Evolutionary conservation across 2,888 invertebrate species (phyloP).

Genomic region (Bugulina stolonifera): DNA sequence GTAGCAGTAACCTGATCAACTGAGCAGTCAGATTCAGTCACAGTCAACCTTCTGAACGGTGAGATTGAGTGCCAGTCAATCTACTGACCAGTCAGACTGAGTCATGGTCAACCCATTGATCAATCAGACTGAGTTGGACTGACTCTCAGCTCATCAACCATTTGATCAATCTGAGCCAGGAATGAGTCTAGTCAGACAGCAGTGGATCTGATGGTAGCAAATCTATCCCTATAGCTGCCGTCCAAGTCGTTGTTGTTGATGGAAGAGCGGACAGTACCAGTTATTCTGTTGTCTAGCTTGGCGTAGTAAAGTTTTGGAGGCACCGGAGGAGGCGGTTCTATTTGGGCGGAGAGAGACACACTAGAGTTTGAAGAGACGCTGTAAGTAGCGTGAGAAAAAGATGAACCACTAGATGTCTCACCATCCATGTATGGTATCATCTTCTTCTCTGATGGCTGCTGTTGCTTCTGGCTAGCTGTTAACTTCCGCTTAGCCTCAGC

Average conservation of each 20-base stretch:
- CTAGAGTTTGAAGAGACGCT: slow-evolving; percentile 16
- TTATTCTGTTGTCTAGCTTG: neutral
- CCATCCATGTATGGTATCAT: slow-evolving; percentile 8
- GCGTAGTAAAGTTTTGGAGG: slow-evolving; percentile 18
- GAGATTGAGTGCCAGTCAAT: no score
- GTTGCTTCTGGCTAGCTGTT: neutral
- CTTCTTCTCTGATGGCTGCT: neutral
- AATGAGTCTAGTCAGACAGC: no score
- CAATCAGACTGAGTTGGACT: no score
- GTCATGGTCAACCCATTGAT: no score
- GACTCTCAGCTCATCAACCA: no score
- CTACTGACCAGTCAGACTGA: no score
- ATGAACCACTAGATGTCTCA: slow-evolving; percentile 1
- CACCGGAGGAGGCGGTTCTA: slow-evolving; percentile 19
- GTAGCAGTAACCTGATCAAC: no score
- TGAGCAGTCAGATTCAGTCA: no score
- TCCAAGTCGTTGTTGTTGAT: slow-evolving; percentile 7
- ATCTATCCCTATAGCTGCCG: slow-evolving; percentile 1
- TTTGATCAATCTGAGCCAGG: no score
- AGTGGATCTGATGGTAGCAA: slow-evolving; percentile 17
- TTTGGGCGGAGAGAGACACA: slow-evolving; percentile 25
- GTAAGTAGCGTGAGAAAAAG: slow-evolving; percentile 25
- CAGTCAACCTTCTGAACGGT: no score
- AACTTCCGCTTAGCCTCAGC: slow-evolving; percentile 20
- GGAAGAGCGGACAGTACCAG: neutral